phyloP scores from a whole-genome alignment of 2,113 vertebrate species.

The Chaetodon trifascialis region DNA sequence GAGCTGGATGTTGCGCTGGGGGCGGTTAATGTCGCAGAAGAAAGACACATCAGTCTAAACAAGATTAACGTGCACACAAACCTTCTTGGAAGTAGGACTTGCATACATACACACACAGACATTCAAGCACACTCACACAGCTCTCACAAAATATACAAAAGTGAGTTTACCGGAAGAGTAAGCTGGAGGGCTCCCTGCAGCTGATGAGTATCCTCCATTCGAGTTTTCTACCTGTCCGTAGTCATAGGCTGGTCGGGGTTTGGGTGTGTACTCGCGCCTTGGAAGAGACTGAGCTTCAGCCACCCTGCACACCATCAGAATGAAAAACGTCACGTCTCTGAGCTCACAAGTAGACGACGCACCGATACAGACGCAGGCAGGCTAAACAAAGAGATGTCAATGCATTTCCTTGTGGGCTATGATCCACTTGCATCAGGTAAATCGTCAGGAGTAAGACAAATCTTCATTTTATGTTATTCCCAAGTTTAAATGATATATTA shows the following conservation, averaged over 20 bases:
- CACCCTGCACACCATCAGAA: conserved; percentile 82
- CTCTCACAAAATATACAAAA: neutral
- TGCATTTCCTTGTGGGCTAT: neutral
- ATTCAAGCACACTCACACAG: neutral
- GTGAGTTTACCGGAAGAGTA: conserved; percentile 74
- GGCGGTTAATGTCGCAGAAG: conserved; percentile 57
- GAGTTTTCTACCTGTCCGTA: conserved; percentile 86
- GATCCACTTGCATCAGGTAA: neutral
- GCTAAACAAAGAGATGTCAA: neutral
- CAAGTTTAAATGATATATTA: neutral
- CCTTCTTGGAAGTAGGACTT: conserved; percentile 3
- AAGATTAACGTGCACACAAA: neutral
- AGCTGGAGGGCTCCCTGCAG: conserved; percentile 55
- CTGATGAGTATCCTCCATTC: conserved; percentile 86
- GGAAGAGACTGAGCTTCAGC: conserved; percentile 89
- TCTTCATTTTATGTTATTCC: neutral
- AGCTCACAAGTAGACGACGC: neutral
- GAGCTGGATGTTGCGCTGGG: conserved; percentile 53
- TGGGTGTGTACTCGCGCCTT: conserved; percentile 88
- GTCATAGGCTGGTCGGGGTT: conserved; percentile 88
- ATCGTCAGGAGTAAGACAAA: neutral
- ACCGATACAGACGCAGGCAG: neutral
- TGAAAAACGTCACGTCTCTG: conserved; percentile 5
- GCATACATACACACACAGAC: neutral
- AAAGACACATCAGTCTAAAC: conserved; percentile 55